Evolutionary conservation across 2,888 invertebrate species (phyloP), one percentile per base, ranked within the genome.

Genomic region (Cheilosia soror): DNA sequence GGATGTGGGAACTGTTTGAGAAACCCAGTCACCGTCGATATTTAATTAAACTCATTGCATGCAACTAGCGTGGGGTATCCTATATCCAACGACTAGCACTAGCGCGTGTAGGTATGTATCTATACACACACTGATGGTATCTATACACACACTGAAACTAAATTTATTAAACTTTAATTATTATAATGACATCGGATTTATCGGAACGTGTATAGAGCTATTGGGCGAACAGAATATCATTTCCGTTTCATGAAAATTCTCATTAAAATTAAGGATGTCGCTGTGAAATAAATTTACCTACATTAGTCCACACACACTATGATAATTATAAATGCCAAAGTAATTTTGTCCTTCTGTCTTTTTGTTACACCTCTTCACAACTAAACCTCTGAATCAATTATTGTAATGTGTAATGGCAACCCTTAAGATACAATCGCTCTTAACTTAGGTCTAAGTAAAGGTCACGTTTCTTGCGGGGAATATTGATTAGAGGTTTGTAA

Each of bases 161-260:
- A 42, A 60, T 65, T 69, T 51, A 51, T 58, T 71, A 62, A 66
- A 66, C 62, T 80, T 73, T 68, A 73, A 60, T 62, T 49, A 62
- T 55, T 49, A 62, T 55, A 63, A 68, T 57, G 42, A 47, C 13
- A 65, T 29, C 31, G 13, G 44, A 51, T 20, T 20, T 20, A 37
- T 9, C 6, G 11, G 20, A 27, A 4, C 11, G n/a, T 5, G 1
- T 37, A 27, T 6, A 40, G 20, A 40, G 20, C 20, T 29, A 5
- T 25, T 2, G 6, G 29, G 55, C 20, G 44, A 15, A 33, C 27
- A 27, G 29, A 51, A 57, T 47, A 47, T 42, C 9, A 69, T 69
- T 81, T 69, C 29, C 69, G 68, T 37, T 63, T 11, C 42, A 75
- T 69, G 49, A 75, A 81, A 63, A 49, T 69, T 20, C 53, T 63